Evolutionary conservation across 2,888 invertebrate species (phyloP).

Genomic region (Muscina levida): DNA sequence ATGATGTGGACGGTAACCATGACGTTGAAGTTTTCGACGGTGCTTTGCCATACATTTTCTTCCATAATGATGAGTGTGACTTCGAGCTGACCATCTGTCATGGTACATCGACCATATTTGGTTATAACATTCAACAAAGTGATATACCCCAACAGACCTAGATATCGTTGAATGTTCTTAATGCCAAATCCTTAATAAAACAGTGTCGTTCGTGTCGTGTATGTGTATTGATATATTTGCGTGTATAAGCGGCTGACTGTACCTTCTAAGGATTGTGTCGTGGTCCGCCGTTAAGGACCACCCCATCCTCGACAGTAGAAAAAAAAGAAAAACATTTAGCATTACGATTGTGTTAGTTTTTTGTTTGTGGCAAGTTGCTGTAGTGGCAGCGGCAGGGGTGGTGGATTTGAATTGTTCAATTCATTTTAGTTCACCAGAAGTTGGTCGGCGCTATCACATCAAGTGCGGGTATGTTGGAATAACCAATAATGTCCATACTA

Average conservation of each 20-base stretch:
- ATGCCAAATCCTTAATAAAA: conserved; percentile 61
- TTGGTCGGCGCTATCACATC: conserved; percentile 49
- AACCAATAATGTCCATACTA: conserved; percentile 54
- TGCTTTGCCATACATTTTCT: conserved; percentile 29
- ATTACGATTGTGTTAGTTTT: conserved; percentile 26
- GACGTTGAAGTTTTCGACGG: conserved; percentile 51
- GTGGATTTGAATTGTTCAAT: conserved; percentile 49
- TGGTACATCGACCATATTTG: conserved; percentile 65
- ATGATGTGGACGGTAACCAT: conserved; percentile 47
- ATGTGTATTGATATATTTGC: conserved; percentile 49
- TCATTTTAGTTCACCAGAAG: conserved; percentile 32
- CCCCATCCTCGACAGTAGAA: conserved; percentile 32
- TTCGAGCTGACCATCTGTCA: conserved; percentile 77
- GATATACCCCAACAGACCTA: neutral
- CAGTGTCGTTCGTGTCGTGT: conserved; percentile 5
- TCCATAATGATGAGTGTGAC: conserved; percentile 60
- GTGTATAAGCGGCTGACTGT: conserved; percentile 53
- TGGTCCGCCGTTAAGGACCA: conserved; percentile 43
- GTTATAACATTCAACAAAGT: conserved; percentile 41
- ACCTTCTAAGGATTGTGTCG: conserved; percentile 30
- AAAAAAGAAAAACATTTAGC: conserved; percentile 49
- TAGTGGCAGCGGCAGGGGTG: conserved; percentile 19
- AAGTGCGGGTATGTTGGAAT: conserved; percentile 50
- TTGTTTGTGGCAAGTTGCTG: conserved; percentile 31
- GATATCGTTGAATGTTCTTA: conserved; percentile 4